Base-by-base conservation (phyloP, 2,888 invertebrate species). In the Meteorus cinctellus region DNA sequence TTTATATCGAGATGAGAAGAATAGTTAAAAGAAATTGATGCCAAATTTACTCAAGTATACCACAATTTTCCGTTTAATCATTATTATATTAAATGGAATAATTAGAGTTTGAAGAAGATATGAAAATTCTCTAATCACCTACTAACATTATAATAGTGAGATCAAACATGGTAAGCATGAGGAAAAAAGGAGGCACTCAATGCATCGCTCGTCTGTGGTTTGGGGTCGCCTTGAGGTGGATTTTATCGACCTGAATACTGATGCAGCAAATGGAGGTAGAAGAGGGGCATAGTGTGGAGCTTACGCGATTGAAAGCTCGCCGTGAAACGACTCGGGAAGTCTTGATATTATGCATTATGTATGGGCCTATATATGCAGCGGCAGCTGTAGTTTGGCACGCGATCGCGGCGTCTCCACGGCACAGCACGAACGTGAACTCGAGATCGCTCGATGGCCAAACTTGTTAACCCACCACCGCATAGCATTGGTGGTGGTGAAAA, bases 331-430 rank as follows among this genome's bases (percentile, higher is more conserved):
- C 85, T 85, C 81, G 82, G 83, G 81, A 84, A 85, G 84, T 86
- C 87, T 85, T 83, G 83, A 86, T 85, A 84, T 84, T 85, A 86
- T 88, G 87, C 85, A 88, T 88, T 86, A 87, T 88, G 86, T 86
- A 88, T 88, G 84, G 83, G 83, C 82, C 84, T 83, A 83, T 55
- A 19, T 85, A 19, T 85, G 84, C 81, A 81, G 81, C 81, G 81
- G 83, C 84, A 82, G 82, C 83, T 84, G 84, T 80, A 84, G 80
- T 82, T 85, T 82, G 85, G 82, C 87, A 87, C 86, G 87, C 87
- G 86, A 88, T 83, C 84, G 45, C 66, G 67, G 66, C 76, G 72
- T 76, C 77, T 72, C 76, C 76, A 66, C 70, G 74, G 66, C 69
- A 63, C 68, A 70, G 66, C 71, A 74, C 77, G 74, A 77, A 75